Evolutionary conservation across 2,888 invertebrate genomes (phyloP).

Genomic region (Eilema depressum): DNA sequence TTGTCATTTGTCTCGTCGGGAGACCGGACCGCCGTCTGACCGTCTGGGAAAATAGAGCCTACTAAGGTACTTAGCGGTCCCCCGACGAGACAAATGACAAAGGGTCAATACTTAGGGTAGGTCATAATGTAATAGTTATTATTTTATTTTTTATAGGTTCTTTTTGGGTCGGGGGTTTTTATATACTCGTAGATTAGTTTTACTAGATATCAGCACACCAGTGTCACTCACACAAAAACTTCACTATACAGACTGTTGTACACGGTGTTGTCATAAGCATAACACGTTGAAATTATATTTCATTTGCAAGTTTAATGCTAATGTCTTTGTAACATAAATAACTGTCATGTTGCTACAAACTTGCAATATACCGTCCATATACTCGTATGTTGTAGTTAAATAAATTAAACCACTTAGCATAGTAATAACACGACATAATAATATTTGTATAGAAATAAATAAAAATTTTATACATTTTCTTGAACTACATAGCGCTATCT

Average conservation of each 20-base stretch:
- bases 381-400: neutral
- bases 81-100: too few species aligned
- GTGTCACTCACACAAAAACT: neutral
- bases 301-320: constrained; percentile 15
- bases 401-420: constrained; percentile 37
- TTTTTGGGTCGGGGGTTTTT: too few species aligned
- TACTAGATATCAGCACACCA: neutral
- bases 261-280: neutral
- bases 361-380: constrained; percentile 20
- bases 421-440: neutral
- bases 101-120: too few species aligned
- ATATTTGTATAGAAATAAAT: neutral
- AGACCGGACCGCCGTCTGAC: too few species aligned
- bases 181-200: too few species aligned
- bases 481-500: too few species aligned
- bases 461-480: too few species aligned
- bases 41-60: too few species aligned
- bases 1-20: too few species aligned
- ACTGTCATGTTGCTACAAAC: constrained; percentile 17
- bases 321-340: constrained; percentile 18
- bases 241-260: neutral
- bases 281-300: constrained; percentile 5
- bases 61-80: too few species aligned
- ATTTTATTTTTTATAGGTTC: too few species aligned
- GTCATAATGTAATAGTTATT: too few species aligned